These are phyloP conservation scores for Arrhopalites spinosus DNA, from an alignment of 2,888 invertebrate species.

Conservation along the genomic window DNA sequence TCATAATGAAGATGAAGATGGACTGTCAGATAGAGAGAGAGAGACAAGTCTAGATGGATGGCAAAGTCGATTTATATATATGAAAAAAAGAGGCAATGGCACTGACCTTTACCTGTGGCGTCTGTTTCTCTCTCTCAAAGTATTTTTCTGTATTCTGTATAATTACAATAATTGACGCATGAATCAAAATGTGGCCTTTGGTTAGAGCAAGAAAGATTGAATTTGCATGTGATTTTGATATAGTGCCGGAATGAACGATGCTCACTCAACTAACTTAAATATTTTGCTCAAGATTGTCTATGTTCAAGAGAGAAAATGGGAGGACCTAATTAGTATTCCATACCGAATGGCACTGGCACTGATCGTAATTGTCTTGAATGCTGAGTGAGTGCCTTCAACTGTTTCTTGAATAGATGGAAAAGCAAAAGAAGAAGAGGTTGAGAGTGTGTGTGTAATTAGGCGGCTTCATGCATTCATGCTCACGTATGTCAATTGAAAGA, in stretches of 20 bases:
- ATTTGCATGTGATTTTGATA: constrained; percentile 23
- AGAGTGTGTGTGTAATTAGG: constrained; percentile 23
- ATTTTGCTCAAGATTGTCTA: constrained; percentile 13
- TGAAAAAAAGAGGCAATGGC: constrained; percentile 27
- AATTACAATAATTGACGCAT: constrained; percentile 47
- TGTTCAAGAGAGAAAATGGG: constrained; percentile 17
- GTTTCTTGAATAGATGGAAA: background rate
- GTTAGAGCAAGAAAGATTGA: constrained; percentile 35
- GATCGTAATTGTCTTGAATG: constrained; percentile 39
- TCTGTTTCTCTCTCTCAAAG: background rate
- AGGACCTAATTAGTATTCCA: constrained; percentile 44
- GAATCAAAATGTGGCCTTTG: constrained; percentile 42
- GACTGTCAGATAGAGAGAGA: constrained; percentile 13
- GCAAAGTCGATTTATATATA: background rate
- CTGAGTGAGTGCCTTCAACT: constrained; percentile 34
- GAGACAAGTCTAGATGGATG: constrained; percentile 8
- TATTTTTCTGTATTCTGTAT: constrained; percentile 29
- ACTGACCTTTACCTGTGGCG: constrained; percentile 46
- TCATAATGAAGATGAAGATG: constrained; percentile 36
- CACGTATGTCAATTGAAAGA: constrained; percentile 14
- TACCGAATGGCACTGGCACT: constrained; percentile 41
- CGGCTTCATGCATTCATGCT: constrained; percentile 19
- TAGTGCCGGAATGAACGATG: constrained; percentile 19
- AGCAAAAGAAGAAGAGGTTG: background rate
- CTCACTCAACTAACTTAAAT: background rate